These are phyloP conservation scores for Macrotis lagotis DNA, from an alignment of 2,113 vertebrate species.

Conservation along the genomic window DNA sequence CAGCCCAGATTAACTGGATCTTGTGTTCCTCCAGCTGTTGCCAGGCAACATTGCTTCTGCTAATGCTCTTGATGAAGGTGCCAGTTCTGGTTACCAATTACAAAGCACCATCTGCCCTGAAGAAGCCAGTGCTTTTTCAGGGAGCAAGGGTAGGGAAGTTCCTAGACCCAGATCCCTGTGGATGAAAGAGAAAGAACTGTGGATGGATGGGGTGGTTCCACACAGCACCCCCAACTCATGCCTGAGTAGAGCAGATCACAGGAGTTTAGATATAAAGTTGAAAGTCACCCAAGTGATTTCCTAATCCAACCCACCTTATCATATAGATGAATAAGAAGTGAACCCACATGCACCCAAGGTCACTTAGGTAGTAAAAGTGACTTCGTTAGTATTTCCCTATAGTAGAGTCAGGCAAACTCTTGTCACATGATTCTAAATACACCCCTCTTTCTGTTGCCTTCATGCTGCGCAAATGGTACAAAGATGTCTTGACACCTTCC, in stretches of 20 bases:
- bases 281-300: background rate
- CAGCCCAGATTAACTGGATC: slow-evolving; percentile 61
- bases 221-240: background rate
- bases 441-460: background rate
- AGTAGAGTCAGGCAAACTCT: background rate
- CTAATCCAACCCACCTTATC: background rate
- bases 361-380: background rate
- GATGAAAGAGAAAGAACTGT: background rate
- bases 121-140: background rate
- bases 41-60: slow-evolving; percentile 53
- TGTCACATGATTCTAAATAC: background rate
- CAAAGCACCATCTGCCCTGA: background rate
- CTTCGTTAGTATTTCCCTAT: too few species aligned
- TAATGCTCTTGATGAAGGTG: background rate
- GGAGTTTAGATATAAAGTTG: background rate
- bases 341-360: background rate
- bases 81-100: slow-evolving; percentile 66
- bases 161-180: background rate
- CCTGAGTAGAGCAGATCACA: background rate
- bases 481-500: background rate
- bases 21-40: slow-evolving; percentile 43
- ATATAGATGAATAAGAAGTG: background rate
- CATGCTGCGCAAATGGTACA: background rate
- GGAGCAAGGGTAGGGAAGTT: background rate
- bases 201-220: slow-evolving; percentile 5